Evolutionary conservation across 2,113 vertebrate genomes (phyloP).

Genomic region (Anarrhichthys ocellatus): DNA sequence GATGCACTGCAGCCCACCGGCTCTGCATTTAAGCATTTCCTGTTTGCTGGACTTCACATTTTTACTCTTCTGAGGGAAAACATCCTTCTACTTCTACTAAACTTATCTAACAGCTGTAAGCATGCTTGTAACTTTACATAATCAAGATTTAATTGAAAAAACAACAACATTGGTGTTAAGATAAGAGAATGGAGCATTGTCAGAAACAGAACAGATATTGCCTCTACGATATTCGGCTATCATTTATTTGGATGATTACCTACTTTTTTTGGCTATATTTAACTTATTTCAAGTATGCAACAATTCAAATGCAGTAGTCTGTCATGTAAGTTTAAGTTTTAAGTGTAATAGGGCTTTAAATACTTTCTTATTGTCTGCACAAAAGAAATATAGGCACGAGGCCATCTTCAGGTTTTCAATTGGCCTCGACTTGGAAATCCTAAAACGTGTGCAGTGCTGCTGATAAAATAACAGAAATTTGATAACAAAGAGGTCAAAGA

Average conservation of each 20-base stretch:
- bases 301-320: neutral
- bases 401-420: neutral
- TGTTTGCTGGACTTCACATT: slow-evolving; percentile 17
- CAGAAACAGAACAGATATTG: neutral
- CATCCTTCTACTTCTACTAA: neutral
- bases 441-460: neutral
- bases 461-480: neutral
- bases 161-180: neutral
- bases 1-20: neutral
- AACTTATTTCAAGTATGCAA: neutral
- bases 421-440: neutral
- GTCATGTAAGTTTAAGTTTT: neutral
- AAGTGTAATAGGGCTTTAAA: neutral
- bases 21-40: slow-evolving; percentile 20
- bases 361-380: neutral
- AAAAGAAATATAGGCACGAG: neutral
- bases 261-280: neutral
- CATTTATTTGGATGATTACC: neutral
- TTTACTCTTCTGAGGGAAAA: slow-evolving; percentile 4
- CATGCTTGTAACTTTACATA: neutral
- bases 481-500: neutral
- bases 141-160: neutral
- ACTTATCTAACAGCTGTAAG: neutral
- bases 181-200: neutral
- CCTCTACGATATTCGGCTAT: neutral